Conservation (phyloP, 2,797 vertebrate species). For the Nyctibius grandis region DNA sequence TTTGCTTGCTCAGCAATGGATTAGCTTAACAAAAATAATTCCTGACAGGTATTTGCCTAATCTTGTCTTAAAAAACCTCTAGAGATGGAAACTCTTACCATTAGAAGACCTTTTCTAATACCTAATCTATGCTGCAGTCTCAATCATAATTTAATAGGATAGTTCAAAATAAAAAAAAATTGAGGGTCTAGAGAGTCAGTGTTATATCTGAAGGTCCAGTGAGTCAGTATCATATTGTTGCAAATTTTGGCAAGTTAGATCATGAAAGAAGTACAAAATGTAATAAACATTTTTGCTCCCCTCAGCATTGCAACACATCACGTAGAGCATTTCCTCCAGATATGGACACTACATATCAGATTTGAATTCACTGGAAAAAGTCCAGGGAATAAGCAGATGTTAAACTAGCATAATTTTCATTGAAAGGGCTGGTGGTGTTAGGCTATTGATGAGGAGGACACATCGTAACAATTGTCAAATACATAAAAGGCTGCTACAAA, state of each 20-base stretch:
- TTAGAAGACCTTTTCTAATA: background rate
- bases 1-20: background rate
- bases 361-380: background rate
- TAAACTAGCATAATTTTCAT: background rate
- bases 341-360: background rate
- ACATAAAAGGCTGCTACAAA: background rate
- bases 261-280: background rate
- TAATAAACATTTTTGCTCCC: background rate
- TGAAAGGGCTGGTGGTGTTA: background rate
- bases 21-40: background rate
- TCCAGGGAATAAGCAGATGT: background rate
- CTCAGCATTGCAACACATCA: background rate
- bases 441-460: background rate
- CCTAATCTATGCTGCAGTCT: background rate
- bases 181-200: background rate
- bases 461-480: background rate
- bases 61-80: background rate
- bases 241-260: background rate
- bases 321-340: background rate
- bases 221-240: background rate
- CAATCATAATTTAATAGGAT: background rate
- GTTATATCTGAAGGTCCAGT: background rate
- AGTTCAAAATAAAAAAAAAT: background rate
- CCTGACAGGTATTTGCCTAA: background rate
- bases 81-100: background rate